Evolutionary conservation across 2,113 vertebrate species (phyloP), one percentile per base, ranked within the genome.

Genomic region (Heliornis fulica): DNA sequence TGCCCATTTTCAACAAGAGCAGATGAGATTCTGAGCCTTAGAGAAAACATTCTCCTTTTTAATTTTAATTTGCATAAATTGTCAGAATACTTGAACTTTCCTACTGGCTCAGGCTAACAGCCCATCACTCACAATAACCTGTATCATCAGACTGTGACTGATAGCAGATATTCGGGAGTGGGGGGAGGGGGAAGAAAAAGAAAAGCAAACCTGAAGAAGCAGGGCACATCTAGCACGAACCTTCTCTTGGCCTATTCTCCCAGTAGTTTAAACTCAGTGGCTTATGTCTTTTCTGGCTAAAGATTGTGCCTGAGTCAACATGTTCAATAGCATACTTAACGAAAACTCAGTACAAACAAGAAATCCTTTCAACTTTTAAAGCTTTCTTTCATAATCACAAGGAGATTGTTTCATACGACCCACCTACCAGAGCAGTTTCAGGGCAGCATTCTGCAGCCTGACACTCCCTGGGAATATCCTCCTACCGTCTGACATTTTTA

Each of bases 401-500:
- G 63, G 43, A 76, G 63, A 48, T 32, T 89, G 48, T 86, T 90
- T 93, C 88, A 95, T 85, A 91, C 2, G 12, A 95, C 66, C 54
- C 78, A 91, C 93, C 87, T 91, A 83, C 61, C 0, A 0, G 48
- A 81, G 80, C 56, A 92, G 87, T 91, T 89, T 66, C 94, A 95
- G 89, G 60, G 46, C 86, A 90, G 48, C 76, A 89, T 93, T 95
- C 83, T 89, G 56, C 41, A 84, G 76, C 36, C 72, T 76, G 90
- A 93, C 92, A 95, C 95, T 93, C 96, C 92, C 92, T 76, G 32
- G 43, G 64, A 83, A 54, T 78, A 94, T 87, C 90, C 93, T 90
- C 29, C 74, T 89, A 23, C 50, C 40, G 71, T 75, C 72, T 88
- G 15, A 46, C 20, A 34, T 89, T 95, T 96, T 78, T 78, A 57